Evolutionary conservation across 2,797 vertebrate genomes (phyloP).

Genomic region (Chelmon rostratus): DNA sequence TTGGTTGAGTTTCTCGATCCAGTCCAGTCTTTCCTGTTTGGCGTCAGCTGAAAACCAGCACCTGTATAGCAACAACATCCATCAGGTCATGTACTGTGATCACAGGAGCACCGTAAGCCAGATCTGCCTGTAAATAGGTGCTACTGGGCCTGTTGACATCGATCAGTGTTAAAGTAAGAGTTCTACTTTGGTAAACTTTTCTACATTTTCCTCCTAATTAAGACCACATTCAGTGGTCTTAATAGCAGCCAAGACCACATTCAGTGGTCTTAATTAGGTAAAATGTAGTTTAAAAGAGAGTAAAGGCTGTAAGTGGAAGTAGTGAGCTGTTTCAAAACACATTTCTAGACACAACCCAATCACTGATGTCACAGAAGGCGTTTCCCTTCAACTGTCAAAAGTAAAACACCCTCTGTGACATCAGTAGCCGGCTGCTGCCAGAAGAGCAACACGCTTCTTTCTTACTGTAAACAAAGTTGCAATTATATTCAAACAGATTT

Average conservation of each 20-base stretch:
- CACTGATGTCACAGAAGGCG: constrained; percentile 30
- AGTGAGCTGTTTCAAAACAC: not conserved
- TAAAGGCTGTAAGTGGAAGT: not conserved
- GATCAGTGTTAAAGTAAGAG: not conserved
- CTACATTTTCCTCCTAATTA: not conserved
- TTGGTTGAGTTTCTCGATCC: constrained; percentile 88
- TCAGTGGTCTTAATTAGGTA: no score
- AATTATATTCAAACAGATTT: not conserved
- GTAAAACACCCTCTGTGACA: constrained; percentile 30
- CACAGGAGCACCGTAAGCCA: not conserved
- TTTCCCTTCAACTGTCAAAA: constrained; percentile 29
- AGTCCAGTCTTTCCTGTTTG: constrained; percentile 82
- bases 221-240: not conserved
- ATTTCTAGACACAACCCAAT: not conserved
- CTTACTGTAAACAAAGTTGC: constrained; percentile 5
- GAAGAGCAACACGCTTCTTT: not conserved
- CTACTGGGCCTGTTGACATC: not conserved
- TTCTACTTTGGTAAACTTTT: not conserved
- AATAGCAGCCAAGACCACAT: no score
- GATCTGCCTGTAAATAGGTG: not conserved
- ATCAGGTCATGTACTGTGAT: not conserved
- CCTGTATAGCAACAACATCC: constrained; percentile 62
- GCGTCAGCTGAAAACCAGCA: constrained; percentile 89
- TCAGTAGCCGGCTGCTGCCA: constrained; percentile 16
- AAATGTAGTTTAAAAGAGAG: not conserved